Conservation (phyloP, 2,888 invertebrate genomes). For the Allolobophora icterica region DNA sequence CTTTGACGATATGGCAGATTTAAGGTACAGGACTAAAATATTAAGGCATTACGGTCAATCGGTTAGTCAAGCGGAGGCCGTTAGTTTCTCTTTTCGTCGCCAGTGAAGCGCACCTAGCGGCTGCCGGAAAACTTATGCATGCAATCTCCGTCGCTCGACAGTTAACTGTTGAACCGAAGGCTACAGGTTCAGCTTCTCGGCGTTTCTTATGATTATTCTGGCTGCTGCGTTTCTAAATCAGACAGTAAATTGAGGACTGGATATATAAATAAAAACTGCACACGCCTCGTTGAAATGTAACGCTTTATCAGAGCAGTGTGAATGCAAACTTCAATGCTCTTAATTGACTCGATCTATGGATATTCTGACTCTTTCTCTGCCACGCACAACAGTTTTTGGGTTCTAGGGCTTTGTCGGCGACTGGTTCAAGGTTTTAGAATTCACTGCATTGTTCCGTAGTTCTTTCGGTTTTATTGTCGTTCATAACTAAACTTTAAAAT, state of each 20-base stretch:
- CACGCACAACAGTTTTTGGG: too few relatives aligned
- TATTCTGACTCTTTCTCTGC: too few relatives aligned
- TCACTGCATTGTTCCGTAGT: too few relatives aligned
- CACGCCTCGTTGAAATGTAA: background rate
- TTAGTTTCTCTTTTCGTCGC: conserved; percentile 20
- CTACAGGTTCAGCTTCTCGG: background rate
- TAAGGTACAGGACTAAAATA: conserved; percentile 6
- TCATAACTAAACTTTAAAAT: too few relatives aligned
- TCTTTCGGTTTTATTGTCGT: too few relatives aligned
- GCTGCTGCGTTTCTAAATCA: too few relatives aligned
- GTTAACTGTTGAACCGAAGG: background rate
- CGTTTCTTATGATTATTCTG: background rate
- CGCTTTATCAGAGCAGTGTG: too few relatives aligned
- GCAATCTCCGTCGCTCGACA: background rate
- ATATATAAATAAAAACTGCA: background rate
- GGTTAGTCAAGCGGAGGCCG: background rate
- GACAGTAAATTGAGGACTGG: too few relatives aligned
- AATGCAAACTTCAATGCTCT: too few relatives aligned
- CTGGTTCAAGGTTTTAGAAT: too few relatives aligned
- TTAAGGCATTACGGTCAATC: conserved; percentile 1
- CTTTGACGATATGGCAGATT: background rate
- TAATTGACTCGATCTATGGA: too few relatives aligned
- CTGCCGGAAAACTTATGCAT: background rate
- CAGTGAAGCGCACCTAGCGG: conserved; percentile 17
- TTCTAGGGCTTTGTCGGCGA: too few relatives aligned